A percentile compares a stretch with the other conserved stretches of the same genome.
phyloP scores from a whole-genome alignment of 2,113 vertebrate species.

The Clupea harengus region DNA sequence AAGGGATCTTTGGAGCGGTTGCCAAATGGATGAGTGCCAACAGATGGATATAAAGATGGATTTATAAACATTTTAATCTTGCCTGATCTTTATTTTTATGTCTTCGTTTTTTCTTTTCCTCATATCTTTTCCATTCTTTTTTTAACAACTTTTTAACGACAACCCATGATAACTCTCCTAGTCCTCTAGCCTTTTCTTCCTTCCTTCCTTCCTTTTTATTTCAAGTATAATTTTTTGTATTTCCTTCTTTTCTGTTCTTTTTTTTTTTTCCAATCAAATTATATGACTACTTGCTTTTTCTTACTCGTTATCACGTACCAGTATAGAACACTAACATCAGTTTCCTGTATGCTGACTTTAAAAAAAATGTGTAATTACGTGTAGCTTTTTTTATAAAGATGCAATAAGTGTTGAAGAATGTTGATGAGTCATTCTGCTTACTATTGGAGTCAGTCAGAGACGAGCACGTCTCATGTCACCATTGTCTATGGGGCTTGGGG shows the following conservation, averaged over 20 bases:
- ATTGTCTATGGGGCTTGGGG: constrained; percentile 5
- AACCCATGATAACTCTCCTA: constrained; percentile 59
- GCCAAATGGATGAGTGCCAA: constrained; percentile 82
- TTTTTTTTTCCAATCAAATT: constrained; percentile 89
- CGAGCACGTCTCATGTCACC: neutral
- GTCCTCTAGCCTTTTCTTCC: constrained; percentile 72
- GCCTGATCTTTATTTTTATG: constrained; percentile 75
- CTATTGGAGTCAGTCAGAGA: neutral
- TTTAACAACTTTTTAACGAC: constrained; percentile 65
- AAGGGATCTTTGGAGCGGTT: constrained; percentile 86
- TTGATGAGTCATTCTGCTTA: constrained; percentile 17
- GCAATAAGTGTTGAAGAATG: constrained; percentile 6
- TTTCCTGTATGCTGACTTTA: constrained; percentile 93
- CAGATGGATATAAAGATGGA: constrained; percentile 87
- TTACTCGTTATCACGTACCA: constrained; percentile 90
- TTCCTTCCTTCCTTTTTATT: constrained; percentile 64
- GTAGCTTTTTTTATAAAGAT: constrained; percentile 77
- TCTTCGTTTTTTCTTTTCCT: constrained; percentile 30
- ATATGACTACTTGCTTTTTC: constrained; percentile 96
- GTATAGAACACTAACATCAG: constrained; percentile 99
- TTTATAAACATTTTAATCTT: constrained; percentile 91
- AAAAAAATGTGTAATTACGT: constrained; percentile 98
- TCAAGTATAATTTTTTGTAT: constrained; percentile 69
- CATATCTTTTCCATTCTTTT: constrained; percentile 67
- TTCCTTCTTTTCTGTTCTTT: constrained; percentile 61